Evolutionary conservation across 2,888 invertebrate species (phyloP).

Genomic region (Catocala sponsa): DNA sequence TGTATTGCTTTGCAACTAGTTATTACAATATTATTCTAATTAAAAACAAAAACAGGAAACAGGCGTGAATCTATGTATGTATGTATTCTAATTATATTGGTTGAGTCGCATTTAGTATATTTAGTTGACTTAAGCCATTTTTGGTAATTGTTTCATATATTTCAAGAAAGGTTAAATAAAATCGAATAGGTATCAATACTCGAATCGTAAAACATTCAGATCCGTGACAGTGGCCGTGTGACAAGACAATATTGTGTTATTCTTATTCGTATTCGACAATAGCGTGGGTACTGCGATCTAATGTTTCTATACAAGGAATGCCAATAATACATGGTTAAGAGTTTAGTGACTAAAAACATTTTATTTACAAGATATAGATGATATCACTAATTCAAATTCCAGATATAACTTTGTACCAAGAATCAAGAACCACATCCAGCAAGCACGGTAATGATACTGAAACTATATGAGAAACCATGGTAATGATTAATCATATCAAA

Average conservation of each 20-base stretch:
- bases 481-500: slow-evolving; percentile 2
- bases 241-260: slow-evolving; percentile 30
- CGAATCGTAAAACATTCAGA: slow-evolving; percentile 28
- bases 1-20: not conserved
- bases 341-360: slow-evolving; percentile 49
- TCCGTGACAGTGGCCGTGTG: slow-evolving; percentile 44
- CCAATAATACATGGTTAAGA: slow-evolving; percentile 45
- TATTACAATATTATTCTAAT: slow-evolving; percentile 26
- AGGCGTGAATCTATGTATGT: too few species aligned
- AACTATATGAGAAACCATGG: slow-evolving; percentile 5
- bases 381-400: slow-evolving; percentile 42
- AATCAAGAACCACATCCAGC: slow-evolving; percentile 24
- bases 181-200: slow-evolving; percentile 42
- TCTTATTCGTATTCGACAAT: slow-evolving; percentile 28
- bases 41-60: too few species aligned
- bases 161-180: slow-evolving; percentile 33
- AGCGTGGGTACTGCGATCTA: slow-evolving; percentile 40
- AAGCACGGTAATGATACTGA: slow-evolving; percentile 24
- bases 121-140: slow-evolving; percentile 41
- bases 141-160: slow-evolving; percentile 46
- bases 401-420: slow-evolving; percentile 37
- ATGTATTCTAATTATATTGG: slow-evolving; percentile 24
- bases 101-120: slow-evolving; percentile 31
- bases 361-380: slow-evolving; percentile 48
- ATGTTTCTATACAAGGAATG: slow-evolving; percentile 51